Conservation (phyloP, 1,140 invertebrate genomes). For the Acromyrmex heyeri region DNA sequence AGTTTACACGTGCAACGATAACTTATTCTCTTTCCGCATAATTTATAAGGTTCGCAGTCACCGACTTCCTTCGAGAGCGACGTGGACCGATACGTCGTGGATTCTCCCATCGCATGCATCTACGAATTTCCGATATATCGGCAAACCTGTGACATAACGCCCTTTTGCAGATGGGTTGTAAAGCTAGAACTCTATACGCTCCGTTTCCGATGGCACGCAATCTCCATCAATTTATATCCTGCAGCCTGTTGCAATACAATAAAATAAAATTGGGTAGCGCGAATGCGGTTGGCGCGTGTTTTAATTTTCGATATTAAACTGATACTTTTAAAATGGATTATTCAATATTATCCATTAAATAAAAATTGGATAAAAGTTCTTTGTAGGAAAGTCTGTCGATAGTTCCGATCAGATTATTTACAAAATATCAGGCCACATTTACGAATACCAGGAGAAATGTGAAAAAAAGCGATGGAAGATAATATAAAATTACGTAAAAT, state of each 20-base stretch:
- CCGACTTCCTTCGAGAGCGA: slow-evolving; percentile 39
- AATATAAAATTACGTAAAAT: not conserved
- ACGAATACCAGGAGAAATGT: not conserved
- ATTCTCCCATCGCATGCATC: not conserved
- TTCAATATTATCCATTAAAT: not conserved
- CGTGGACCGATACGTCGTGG: not conserved
- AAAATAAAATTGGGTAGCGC: slow-evolving; percentile 20
- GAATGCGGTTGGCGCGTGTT: not conserved
- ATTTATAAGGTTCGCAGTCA: slow-evolving; percentile 55
- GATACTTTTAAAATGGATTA: slow-evolving; percentile 9
- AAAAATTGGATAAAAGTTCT: not conserved
- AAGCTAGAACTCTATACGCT: not conserved
- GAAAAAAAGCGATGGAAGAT: not conserved
- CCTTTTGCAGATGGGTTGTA: not conserved
- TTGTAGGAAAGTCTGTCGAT: not conserved
- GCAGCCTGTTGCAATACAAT: not conserved
- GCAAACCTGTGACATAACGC: slow-evolving; percentile 29
- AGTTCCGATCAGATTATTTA: not conserved
- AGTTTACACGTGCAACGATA: slow-evolving; percentile 24
- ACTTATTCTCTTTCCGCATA: slow-evolving; percentile 70
- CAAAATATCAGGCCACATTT: not conserved
- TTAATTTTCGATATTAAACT: slow-evolving; percentile 47
- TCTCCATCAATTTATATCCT: slow-evolving; percentile 58
- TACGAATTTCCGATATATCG: slow-evolving; percentile 66
- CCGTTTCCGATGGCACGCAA: slow-evolving; percentile 49